These are phyloP conservation scores for Scolopax mira DNA, from an alignment of 2,113 vertebrate genomes.

Conservation along the genomic window DNA sequence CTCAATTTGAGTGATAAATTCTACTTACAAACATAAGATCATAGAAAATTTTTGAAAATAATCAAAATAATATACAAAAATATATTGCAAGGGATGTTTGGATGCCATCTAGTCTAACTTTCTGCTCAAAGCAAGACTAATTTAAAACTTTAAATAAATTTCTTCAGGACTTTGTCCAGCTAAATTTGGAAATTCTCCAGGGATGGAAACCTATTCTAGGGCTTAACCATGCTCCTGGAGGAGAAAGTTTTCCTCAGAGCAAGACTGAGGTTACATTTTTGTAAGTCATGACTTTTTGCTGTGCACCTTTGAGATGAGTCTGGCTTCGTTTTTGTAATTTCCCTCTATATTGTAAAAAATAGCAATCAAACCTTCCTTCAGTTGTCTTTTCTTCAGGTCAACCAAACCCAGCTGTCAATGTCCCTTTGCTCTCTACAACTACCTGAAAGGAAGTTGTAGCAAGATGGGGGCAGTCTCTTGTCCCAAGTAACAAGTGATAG, in stretches of 20 bases:
- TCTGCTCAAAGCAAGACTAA: neutral
- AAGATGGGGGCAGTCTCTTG: neutral
- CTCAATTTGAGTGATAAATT: neutral
- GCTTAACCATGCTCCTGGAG: neutral
- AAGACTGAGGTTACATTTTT: neutral
- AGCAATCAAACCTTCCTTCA: neutral
- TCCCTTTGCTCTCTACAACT: neutral
- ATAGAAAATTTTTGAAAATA: neutral
- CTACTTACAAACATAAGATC: neutral
- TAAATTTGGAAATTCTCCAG: neutral
- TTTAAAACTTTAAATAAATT: neutral
- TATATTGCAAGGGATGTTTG: neutral
- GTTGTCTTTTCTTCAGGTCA: neutral
- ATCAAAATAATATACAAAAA: neutral
- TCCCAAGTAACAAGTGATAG: neutral
- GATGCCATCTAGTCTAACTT: neutral
- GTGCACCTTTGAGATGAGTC: neutral
- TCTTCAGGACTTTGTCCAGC: neutral
- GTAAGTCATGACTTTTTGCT: neutral
- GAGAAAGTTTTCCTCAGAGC: neutral
- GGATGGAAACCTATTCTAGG: neutral
- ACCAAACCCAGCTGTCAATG: neutral
- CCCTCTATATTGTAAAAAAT: neutral
- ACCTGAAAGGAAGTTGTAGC: too few species aligned
- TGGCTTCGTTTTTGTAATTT: neutral